These are phyloP conservation scores for Pseudomugil gertrudae DNA, from an alignment of 2,797 vertebrate genomes.

Conservation along the genomic window DNA sequence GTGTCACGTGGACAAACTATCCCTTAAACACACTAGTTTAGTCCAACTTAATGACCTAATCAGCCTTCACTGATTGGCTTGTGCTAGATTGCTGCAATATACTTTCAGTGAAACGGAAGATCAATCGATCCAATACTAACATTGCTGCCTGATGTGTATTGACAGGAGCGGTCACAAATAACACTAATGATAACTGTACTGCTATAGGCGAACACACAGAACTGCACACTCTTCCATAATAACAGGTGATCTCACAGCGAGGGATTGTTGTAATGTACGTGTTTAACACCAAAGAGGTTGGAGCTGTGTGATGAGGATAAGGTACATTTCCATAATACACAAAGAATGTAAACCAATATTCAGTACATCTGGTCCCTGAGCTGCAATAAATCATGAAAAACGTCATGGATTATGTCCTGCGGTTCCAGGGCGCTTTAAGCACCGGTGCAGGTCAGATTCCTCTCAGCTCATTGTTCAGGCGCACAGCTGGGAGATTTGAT, in stretches of 20 bases:
- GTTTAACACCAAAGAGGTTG: not conserved
- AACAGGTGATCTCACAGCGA: not conserved
- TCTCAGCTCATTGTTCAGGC: conserved; percentile 11
- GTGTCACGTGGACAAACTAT: not conserved
- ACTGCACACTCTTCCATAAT: not conserved
- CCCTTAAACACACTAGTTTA: not conserved
- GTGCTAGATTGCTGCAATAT: conserved; percentile 22
- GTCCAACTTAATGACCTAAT: not conserved
- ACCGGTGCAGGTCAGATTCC: conserved; percentile 30
- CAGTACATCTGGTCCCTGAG: not conserved
- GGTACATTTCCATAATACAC: not conserved
- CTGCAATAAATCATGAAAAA: conserved; percentile 31
- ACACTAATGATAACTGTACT: conserved; percentile 24
- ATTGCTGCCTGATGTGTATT: conserved; percentile 52
- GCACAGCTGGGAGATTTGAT: conserved; percentile 54
- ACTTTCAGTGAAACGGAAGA: conserved; percentile 30
- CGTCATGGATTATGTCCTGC: conserved; percentile 22
- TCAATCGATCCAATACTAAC: conserved; percentile 38
- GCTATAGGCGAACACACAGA: conserved; percentile 19
- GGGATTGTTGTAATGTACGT: not conserved
- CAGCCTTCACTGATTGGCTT: conserved; percentile 14
- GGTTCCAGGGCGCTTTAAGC: not conserved
- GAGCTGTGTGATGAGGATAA: not conserved
- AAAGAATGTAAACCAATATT: conserved; percentile 16
- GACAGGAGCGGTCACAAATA: conserved; percentile 61